Base-by-base conservation (phyloP, 2,113 vertebrate genomes). In the Glareola pratincola region DNA sequence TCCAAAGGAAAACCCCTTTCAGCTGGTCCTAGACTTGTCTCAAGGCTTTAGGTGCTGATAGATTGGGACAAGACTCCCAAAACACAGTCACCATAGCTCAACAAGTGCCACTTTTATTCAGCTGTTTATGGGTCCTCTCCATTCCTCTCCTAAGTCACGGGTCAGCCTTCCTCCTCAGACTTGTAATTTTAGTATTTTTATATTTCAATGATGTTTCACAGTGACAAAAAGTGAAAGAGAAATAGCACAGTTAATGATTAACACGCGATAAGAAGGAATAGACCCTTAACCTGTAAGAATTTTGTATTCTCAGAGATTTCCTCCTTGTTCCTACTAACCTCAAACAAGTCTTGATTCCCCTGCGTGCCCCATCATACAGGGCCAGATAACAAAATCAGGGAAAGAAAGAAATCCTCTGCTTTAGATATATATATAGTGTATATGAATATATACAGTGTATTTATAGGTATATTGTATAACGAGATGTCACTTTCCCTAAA, bases 131-230 rank as follows among this genome's bases (percentile, higher is more conserved):
- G 62, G 14, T 77, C 8, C 8, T 68, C 20, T 23, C 9, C 10
- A 1, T 8, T 13, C 6, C 12, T 47, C 22, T 48, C 39, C 29
- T 6, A 16, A 91, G 27, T 10, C 5, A 10, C 8, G 17, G 6
- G 14, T 15, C 26, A 23, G 21, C 4, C 21, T 69, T 57, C 15
- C 39, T 21, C 17, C 14, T 73, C 34, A 64, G n/a, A 23, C 16
- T 3, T 47, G 15, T 54, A 30, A 16, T 63, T 43, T 18, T 3
- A 34, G 9, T 5, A 45, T 56, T 48, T 92, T 82, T 90, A 16
- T 22, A 11, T 34, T 10, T 2, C 1, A 10, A 60, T 78, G 34
- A 4, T 1, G 0, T 20, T 71, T 56, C 15, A 53, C 1, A 45
- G 19, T 9, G 36, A 45, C 11, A 54, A 72, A 92, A 78, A 48